phyloP scores from a whole-genome alignment of 1,140 invertebrate genomes.

The Colletes gigas region DNA sequence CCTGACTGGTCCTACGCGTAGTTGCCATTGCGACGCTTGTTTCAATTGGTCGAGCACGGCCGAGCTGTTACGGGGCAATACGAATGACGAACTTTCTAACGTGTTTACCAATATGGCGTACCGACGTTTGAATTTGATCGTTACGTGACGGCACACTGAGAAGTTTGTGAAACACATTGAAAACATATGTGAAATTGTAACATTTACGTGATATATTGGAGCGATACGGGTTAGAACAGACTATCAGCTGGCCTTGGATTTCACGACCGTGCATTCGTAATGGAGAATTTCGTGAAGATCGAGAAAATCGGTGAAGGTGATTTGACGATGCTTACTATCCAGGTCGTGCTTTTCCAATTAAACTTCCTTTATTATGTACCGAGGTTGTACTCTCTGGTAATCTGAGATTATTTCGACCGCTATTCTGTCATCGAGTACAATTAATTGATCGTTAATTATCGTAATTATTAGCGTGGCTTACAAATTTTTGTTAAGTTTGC shows the following conservation, averaged over 20 bases:
- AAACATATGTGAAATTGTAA: constrained; percentile 3
- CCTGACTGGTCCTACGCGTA: no score
- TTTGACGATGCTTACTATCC: constrained; percentile 4
- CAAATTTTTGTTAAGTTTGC: not conserved
- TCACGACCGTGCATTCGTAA: constrained; percentile 69
- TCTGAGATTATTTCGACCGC: not conserved
- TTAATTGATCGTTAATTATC: not conserved
- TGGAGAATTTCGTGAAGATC: constrained; percentile 95
- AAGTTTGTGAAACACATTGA: constrained; percentile 26
- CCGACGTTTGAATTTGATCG: constrained; percentile 73
- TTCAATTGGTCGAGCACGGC: constrained; percentile 29
- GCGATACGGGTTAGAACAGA: not conserved
- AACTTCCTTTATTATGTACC: no score
- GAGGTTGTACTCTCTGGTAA: not conserved
- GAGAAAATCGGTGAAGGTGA: constrained; percentile 97
- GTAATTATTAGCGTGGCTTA: not conserved
- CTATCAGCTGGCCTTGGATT: not conserved
- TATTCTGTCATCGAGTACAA: not conserved
- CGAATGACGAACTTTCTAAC: constrained; percentile 42
- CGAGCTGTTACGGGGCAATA: constrained; percentile 24
- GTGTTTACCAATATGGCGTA: constrained; percentile 70
- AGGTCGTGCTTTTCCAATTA: not conserved
- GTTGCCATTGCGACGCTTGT: not conserved
- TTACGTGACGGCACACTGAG: constrained; percentile 52
- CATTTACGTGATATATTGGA: not conserved